Evolutionary conservation across 2,888 invertebrate genomes (phyloP).

Genomic region (Noctua janthina): DNA sequence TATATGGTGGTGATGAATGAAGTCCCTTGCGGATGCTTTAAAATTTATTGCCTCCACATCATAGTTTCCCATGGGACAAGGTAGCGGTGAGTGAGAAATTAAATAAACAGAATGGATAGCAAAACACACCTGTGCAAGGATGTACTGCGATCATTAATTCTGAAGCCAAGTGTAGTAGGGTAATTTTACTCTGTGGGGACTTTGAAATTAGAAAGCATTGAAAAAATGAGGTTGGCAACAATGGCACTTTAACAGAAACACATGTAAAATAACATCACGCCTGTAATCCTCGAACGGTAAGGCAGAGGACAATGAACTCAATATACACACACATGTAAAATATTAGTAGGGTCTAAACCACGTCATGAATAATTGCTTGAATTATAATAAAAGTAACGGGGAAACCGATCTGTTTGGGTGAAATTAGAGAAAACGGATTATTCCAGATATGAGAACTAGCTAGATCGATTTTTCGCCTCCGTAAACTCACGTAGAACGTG

Average conservation of each 20-base stretch:
- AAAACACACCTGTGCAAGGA: conserved; percentile 33
- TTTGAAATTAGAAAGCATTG: neutral
- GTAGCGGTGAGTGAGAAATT: conserved; percentile 46
- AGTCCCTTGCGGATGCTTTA: conserved; percentile 42
- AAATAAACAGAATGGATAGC: conserved; percentile 32
- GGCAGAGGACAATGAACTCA: too few relatives aligned
- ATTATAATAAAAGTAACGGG: neutral
- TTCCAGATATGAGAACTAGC: too few relatives aligned
- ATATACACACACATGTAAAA: too few relatives aligned
- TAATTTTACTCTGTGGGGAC: neutral
- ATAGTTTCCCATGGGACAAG: conserved; percentile 25
- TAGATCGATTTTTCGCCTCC: too few relatives aligned
- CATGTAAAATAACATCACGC: too few relatives aligned
- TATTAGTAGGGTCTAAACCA: too few relatives aligned
- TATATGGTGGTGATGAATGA: conserved; percentile 55
- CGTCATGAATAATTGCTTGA: neutral
- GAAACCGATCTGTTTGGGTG: too few relatives aligned
- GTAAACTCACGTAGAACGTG: too few relatives aligned
- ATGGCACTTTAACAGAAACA: neutral
- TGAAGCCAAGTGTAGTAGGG: neutral
- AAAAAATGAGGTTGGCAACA: neutral
- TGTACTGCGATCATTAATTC: conserved; percentile 10
- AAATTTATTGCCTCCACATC: conserved; percentile 52
- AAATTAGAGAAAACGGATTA: too few relatives aligned
- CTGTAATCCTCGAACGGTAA: too few relatives aligned